phyloP scores from a whole-genome alignment of 2,797 vertebrate genomes.

The Syndactyla subalaris region DNA sequence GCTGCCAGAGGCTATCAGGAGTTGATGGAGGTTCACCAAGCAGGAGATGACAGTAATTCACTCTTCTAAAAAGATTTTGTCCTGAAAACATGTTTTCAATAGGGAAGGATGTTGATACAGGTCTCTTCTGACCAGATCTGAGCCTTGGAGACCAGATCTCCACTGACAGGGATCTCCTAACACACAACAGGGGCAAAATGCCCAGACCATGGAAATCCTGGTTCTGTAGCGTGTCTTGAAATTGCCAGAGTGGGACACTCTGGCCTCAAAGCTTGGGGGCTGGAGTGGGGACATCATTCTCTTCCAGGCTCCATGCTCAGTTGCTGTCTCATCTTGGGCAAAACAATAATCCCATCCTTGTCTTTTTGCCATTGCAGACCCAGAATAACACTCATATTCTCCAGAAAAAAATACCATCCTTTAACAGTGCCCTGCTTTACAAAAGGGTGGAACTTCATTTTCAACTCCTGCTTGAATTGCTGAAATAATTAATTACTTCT shows the following conservation, averaged over 20 bases:
- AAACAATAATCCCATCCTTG: neutral
- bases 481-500: slow-evolving; percentile 15
- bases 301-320: neutral
- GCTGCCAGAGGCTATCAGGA: neutral
- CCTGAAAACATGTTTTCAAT: neutral
- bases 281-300: neutral
- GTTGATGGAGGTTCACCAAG: neutral
- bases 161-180: neutral
- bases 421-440: neutral
- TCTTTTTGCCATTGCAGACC: neutral
- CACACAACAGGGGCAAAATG: neutral
- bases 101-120: neutral
- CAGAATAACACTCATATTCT: neutral
- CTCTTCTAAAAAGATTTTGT: neutral
- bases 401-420: neutral
- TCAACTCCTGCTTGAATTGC: neutral
- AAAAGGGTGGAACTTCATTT: neutral
- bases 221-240: neutral
- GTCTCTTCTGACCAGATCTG: neutral
- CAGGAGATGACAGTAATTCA: neutral
- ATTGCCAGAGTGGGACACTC: neutral
- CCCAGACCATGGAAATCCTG: neutral
- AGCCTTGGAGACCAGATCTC: neutral
- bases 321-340: neutral
- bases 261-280: neutral